Evolutionary conservation across 2,113 vertebrate species (phyloP), one percentile per base, ranked within the genome.

Genomic region (Ceuthmochares aereus): DNA sequence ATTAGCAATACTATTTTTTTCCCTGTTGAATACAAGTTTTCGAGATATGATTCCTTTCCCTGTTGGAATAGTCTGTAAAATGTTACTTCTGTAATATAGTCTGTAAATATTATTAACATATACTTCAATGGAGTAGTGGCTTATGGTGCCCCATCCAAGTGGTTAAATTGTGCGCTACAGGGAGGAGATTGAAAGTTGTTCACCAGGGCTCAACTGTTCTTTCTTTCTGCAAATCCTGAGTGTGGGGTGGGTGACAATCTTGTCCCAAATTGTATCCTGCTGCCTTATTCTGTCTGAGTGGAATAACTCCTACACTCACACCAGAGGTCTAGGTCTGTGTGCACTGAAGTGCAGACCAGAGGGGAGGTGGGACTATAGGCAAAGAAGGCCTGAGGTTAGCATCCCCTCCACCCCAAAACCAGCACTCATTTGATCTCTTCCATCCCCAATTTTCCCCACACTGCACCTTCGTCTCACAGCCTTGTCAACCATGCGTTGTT

Each of bases 401-500:
- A 23, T 67, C n/a, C 4, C 2, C 21, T 81, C 25, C 29, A 67
- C 12, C 22, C 51, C 42, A 89, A 32, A 19, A n/a, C 13, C 42
- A 59, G 70, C 10, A 70, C 59, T 62, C 54, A 18, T 9, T 29
- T 17, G 7, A 8, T 54, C 51, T 9, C 34, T 9, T 84, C 25
- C 18, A 19, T 64, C 17, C 42, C 16, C 45, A n/a, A 11, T 37
- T 87, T 23, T 84, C 20, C 27, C 5, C 11, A 16, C 0, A 0
- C 56, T 52, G 63, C 7, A 14, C 8, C 10, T 67, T 60, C 21
- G 6, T 30, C 59, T 89, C 21, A 3, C 17, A 63, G 42, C 52
- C 14, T 0, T 36, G 12, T 66, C 17, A 14, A 32, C 14, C 3
- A 4, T 47, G 54, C 9, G 1, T 43, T 43, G 4, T 25, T 76